phyloP scores from a whole-genome alignment of 2,113 vertebrate species.

The Opisthocomus hoazin region DNA sequence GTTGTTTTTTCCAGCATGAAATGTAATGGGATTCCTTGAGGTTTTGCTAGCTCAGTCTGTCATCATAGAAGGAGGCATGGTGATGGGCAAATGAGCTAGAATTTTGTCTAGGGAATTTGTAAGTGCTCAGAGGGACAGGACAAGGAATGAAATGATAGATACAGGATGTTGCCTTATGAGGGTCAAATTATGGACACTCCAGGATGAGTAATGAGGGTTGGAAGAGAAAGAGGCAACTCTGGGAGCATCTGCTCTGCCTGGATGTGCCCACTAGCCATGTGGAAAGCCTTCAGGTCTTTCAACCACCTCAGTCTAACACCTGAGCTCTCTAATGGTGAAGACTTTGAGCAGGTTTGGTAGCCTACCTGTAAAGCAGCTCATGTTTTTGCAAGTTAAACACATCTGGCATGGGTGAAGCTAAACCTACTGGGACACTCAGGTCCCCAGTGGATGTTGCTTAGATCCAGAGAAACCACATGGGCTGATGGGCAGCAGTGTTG shows the following conservation, averaged over 20 bases:
- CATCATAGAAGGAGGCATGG: background rate
- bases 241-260: background rate
- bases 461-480: background rate
- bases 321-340: rapidly evolving
- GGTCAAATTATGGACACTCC: background rate
- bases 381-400: background rate
- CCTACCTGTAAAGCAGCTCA: background rate
- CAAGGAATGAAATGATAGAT: background rate
- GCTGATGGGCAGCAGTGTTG: background rate
- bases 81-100: rapidly evolving
- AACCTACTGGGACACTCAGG: background rate
- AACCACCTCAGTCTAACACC: background rate
- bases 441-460: background rate
- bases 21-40: background rate
- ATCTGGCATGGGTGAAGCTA: background rate
- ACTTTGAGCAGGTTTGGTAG: background rate
- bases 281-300: background rate
- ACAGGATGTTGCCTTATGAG: background rate
- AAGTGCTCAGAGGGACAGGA: background rate
- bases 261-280: background rate
- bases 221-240: background rate
- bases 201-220: background rate
- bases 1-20: background rate
- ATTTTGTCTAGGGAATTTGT: background rate
- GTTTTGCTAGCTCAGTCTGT: background rate